Base-by-base conservation (phyloP, 2,113 vertebrate genomes). In the Hippocampus barbouri region DNA sequence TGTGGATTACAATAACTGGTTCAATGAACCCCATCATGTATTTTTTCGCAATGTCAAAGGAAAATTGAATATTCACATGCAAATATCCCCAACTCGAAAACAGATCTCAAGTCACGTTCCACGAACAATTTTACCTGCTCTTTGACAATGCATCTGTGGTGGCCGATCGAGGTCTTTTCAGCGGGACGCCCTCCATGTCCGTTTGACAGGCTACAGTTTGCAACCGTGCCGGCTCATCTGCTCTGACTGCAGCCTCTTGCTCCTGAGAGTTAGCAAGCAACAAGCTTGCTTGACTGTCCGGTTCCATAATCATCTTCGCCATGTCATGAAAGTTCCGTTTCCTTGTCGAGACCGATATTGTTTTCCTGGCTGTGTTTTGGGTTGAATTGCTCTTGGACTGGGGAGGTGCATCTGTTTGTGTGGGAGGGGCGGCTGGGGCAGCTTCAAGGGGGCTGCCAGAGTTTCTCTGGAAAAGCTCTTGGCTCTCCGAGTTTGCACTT, bases 241-340 rank as follows among this genome's bases (percentile, higher is more conserved):
- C 68, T 66, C 21, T 27, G n/a, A 49, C 63, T 20, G 80, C 65
- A 7, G 14, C 1, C 40, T 78, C 72, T 25, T 11, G 5, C 8
- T 82, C 74, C 63, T 11, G 77, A 70, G 70, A 91, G 77, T 76
- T 75, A 25, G 76, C 85, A 0, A 63, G 71, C 68, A 88, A 71
- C 27, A 84, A 80, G 71, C 70, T 79, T 4, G 10, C 9, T 25
- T 92, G 89, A 85, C 81, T 92, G 80, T 95, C 93, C 10, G 87
- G 77, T 4, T 94, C 92, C 47, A 90, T 57, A 68, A 97, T 76
- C 72, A 97, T 80, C 76, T 79, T 88, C 59, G 91, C 78, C n/a
- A 93, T 66, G 67, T 94, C 89, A 78, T 75, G 94, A 81, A 41
- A 84, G 81, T 64, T 45, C 65, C 20, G 15, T 16, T 67, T 71